Percentiles rank a stretch among this genome's conserved stretches.
Conservation (phyloP, 1,140 invertebrate species). For the Heliconius nattereri region DNA sequence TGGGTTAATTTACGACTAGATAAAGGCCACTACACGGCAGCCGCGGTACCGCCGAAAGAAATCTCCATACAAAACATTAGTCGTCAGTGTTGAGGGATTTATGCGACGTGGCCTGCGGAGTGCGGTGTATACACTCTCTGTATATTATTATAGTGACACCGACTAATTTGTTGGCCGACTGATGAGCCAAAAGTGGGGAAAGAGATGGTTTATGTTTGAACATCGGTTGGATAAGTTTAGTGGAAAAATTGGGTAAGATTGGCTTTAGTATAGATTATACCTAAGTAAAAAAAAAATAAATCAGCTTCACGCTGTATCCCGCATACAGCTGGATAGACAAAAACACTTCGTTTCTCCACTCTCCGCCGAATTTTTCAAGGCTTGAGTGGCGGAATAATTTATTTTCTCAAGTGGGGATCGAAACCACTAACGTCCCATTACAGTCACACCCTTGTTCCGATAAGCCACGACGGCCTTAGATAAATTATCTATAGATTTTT, state of each 20-base stretch:
- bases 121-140: constrained; percentile 69
- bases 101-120: constrained; percentile 63
- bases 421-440: no score
- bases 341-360: no score
- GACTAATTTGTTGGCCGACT: constrained; percentile 79
- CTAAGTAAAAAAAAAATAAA: no score
- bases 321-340: no score
- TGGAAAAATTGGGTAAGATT: no score
- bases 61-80: constrained; percentile 81
- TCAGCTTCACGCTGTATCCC: no score
- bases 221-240: neutral
- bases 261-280: no score
- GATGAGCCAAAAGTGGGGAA: constrained; percentile 71
- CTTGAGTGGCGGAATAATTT: no score
- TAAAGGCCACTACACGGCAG: constrained; percentile 73
- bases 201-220: constrained; percentile 70
- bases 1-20: constrained; percentile 78
- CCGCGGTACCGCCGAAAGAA: constrained; percentile 75
- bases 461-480: neutral
- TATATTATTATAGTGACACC: constrained; percentile 81
- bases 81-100: constrained; percentile 76
- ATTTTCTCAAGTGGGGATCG: no score
- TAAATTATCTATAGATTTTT: constrained; percentile 32
- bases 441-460: no score
- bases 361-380: no score